phyloP scores from a whole-genome alignment of 2,888 invertebrate genomes.

The Craniophora ligustri region DNA sequence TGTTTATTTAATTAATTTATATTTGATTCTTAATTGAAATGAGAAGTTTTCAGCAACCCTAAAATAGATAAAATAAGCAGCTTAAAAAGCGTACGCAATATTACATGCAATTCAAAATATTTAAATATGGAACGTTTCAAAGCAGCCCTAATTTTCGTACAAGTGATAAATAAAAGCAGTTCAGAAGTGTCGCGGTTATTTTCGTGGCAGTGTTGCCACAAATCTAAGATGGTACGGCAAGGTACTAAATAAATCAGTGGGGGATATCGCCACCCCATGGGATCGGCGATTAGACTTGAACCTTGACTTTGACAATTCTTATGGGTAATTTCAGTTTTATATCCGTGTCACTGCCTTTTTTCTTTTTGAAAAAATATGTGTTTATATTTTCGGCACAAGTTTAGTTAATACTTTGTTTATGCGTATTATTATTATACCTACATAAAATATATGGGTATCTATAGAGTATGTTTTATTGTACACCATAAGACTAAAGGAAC shows the following conservation, averaged over 20 bases:
- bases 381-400: no score
- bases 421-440: no score
- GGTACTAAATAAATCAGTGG: constrained; percentile 79
- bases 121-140: constrained; percentile 32
- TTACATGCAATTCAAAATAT: constrained; percentile 4
- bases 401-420: no score
- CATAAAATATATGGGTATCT: no score
- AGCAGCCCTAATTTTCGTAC: constrained; percentile 60
- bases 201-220: constrained; percentile 77
- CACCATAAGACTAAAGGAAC: no score
- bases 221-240: constrained; percentile 86
- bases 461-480: no score
- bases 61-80: no score
- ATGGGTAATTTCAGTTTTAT: constrained; percentile 62
- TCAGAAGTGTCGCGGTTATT: constrained; percentile 63
- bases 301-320: constrained; percentile 74
- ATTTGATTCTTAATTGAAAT: no score
- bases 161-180: constrained; percentile 66
- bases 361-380: neutral
- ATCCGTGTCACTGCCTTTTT: constrained; percentile 26
- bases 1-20: no score
- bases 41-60: no score
- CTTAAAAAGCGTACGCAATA: neutral
- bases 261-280: constrained; percentile 56
- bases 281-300: constrained; percentile 68